Conservation (phyloP, 2,797 vertebrate genomes). For the Lagorchestes hirsutus region DNA sequence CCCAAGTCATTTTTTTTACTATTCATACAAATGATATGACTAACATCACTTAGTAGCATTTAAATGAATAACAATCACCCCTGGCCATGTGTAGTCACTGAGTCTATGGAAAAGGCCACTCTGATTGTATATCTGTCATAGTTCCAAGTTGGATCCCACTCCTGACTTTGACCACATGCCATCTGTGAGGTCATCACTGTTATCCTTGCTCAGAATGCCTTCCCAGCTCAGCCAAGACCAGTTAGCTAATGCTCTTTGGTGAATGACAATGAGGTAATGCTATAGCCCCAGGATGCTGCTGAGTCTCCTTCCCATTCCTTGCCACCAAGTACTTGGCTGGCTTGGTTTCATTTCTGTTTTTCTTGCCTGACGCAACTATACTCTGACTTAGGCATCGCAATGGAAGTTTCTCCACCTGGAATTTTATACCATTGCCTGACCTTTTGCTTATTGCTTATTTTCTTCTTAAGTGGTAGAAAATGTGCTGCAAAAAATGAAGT, state of each 20-base stretch:
- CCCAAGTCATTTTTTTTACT: background rate
- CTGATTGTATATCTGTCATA: slow-evolving; percentile 5
- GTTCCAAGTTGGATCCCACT: background rate
- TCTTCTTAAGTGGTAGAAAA: slow-evolving; percentile 64
- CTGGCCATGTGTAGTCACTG: background rate
- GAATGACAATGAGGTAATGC: slow-evolving; percentile 59
- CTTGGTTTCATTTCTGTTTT: slow-evolving; percentile 71
- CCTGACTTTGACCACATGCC: slow-evolving; percentile 46
- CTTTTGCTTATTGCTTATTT: slow-evolving; percentile 60
- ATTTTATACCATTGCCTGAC: slow-evolving; percentile 40
- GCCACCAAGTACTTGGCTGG: slow-evolving; percentile 69
- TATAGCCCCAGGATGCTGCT: slow-evolving; percentile 10
- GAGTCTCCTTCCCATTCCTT: background rate
- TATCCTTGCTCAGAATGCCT: background rate
- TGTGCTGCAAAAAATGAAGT: slow-evolving; percentile 64
- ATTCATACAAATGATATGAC: background rate
- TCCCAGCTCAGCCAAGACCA: background rate
- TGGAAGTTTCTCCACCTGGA: slow-evolving; percentile 24
- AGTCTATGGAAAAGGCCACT: background rate
- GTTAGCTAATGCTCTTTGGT: slow-evolving; percentile 63
- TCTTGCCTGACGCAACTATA: slow-evolving; percentile 58
- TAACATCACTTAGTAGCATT: background rate
- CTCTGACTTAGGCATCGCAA: slow-evolving; percentile 55
- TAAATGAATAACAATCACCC: background rate
- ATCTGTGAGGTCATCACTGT: slow-evolving; percentile 59